Base-by-base conservation (phyloP, 1,140 invertebrate genomes). In the Drosophila carrolli region DNA sequence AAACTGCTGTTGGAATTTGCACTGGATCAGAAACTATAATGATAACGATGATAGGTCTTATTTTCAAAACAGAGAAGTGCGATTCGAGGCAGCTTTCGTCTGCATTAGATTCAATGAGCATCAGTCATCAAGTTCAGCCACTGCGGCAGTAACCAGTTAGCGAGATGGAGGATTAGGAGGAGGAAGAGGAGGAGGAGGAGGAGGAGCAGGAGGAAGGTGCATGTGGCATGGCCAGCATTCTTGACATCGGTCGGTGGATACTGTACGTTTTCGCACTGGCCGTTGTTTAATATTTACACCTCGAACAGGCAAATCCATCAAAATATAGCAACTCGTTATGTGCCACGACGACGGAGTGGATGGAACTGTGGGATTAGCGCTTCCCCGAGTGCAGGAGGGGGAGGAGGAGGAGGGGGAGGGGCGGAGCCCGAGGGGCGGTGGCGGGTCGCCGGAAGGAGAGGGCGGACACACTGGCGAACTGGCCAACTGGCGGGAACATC, bases 231-330 rank as follows among this genome's bases (percentile, higher is more conserved):
- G 29, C 29, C 6, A 8, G 47, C 48, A 55, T 37, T 41, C 50
- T 51, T 37, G 16, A 50, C 55, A 46, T 41, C 46, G 65, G 14
- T 54, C 38, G 44, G 59, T 65, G 16, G 56, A 46, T 46, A 38
- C 48, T 83, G 76, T 75, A 81, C 78, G 82, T 71, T 86, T 86
- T 81, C 78, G 78, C 78, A 86, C 78, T 75, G 81, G 78, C 65
- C 82, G 80, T 86, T 85, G 82, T 63, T 86, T 85, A 86, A 86
- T 86, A 86, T 85, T 85, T 86, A 85, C 82, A 85, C 82, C 82
- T 85, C 61, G 57, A 50, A 78, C 68, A 78, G 82, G 81, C 75
- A 78, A 85, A 86, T 88, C 71, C 79, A 88, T 88, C 83, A 88
- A 82, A 88, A 86, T 79, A 86, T 82, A 84, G 75, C 75, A 86